phyloP scores from a whole-genome alignment of 2,113 vertebrate genomes.

The Hystrix cristata region DNA sequence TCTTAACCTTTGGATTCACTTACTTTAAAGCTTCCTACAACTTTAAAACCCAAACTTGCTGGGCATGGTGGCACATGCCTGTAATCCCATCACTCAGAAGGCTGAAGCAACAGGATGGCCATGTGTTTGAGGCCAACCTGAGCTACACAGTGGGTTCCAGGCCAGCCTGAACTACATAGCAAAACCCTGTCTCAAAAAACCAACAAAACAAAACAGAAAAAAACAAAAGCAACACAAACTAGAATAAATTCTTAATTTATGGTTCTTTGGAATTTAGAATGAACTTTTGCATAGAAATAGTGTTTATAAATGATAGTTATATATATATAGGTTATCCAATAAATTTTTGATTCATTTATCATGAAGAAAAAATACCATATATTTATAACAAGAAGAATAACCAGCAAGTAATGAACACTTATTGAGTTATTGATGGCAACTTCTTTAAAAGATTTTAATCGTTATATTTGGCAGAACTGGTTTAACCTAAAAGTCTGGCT shows the following conservation, averaged over 20 bases:
- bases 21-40: constrained; percentile 39
- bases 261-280: constrained; percentile 47
- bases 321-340: neutral
- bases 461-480: neutral
- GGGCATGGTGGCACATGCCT: neutral
- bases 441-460: constrained; percentile 18
- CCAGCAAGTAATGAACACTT: neutral
- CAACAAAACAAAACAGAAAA: neutral
- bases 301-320: neutral
- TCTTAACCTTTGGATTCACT: neutral
- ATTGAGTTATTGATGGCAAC: neutral
- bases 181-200: neutral
- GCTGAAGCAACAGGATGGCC: neutral
- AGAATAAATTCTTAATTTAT: neutral
- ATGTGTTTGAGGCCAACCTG: neutral
- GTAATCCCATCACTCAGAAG: neutral
- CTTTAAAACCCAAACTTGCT: neutral
- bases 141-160: neutral
- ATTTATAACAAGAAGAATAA: neutral
- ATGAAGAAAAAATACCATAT: neutral
- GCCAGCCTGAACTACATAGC: neutral
- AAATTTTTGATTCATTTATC: constrained; percentile 1
- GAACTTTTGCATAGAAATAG: constrained; percentile 5
- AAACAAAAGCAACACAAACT: neutral
- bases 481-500: neutral